Base-by-base conservation (phyloP, 2,888 invertebrate species). In the Drosophila yooni region DNA sequence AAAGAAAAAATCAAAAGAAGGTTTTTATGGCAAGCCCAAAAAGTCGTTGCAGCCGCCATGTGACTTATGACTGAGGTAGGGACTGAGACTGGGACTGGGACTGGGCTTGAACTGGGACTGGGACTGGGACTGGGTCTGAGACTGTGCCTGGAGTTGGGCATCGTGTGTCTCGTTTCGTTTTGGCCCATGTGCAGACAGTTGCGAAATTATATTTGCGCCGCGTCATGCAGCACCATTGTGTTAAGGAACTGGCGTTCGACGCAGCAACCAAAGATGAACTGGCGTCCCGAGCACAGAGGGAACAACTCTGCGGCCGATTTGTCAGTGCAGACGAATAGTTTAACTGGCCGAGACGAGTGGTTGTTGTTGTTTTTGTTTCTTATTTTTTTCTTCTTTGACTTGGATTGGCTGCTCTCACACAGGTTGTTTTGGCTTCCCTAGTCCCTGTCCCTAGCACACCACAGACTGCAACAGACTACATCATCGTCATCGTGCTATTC, bases 161-260 rank as follows among this genome's bases (percentile, higher is more conserved):
- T 69, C 71, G 82, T 76, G 80, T 74, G 76, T 76, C 81, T 89
- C 73, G 86, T 82, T 88, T 73, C 84, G 88, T 86, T 84, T 72
- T 63, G 77, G 72, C 57, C 79, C 89, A 91, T 92, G 91, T 92
- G 91, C 91, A 91, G 91, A 91, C 91, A 91, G 92, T 87, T 92
- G 92, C 92, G 91, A 92, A 92, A 91, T 92, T 92, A 88, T 92
- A 87, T 91, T 91, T 88, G 82, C 81, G 88, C 86, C 78, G 67
- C 89, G 87, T 86, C 85, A 86, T 89, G 82, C 76, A 53, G 76
- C 79, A 70, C 82, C 85, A 88, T 88, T 88, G 88, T 85, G 74
- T 87, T 73, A 57, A 56, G 43, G 54, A 58, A 33, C 71, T 68
- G 72, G 76, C 67, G 59, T 59, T 52, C 62, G 53, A 56, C 11